Evolutionary conservation across 2,888 invertebrate genomes (phyloP), one percentile per base, ranked within the genome.

Genomic region (Strigamia maritima): DNA sequence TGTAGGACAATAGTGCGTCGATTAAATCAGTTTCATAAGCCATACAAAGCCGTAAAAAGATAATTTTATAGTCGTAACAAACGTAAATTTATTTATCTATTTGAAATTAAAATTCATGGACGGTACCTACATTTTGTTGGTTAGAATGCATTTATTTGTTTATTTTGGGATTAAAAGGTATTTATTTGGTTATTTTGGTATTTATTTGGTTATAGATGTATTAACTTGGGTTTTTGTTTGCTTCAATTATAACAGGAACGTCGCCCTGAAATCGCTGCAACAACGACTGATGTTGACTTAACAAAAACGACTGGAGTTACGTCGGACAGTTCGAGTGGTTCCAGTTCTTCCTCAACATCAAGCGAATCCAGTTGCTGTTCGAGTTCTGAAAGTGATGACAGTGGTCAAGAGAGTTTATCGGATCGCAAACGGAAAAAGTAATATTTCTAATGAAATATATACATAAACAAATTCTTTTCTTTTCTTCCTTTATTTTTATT

Each of bases 241-340:
- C 10, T 40, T 40, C 1, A 40, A 7, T 12, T 40, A 77, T 80
- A 83, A 31, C 81, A 89, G 87, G 89, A 90, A 82, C 91, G 93
- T 84, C 92, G 94, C 82, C 91, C 93, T 2, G 92, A 93, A 38
- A 86, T 96, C 80, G 94, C 92, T 49, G 89, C 90, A 82, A 85
- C 94, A 77, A 94, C 95, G 3, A 94, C 94, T 83, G 88, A 89
- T 83, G 93, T 97, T 83, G 97, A 97, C 86, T 89, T 96, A 79
- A 92, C 90, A 83, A 90, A 92, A 85, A 91, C 93, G 70, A 95
- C 95, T 0, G 97, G 97, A 19, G 92, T 97, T 77, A 96, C 95
- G 38, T 97, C 97, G 0, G 97, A 98, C 86, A 95, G 95, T 84
- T 96, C 96, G 0, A 95, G 94, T 83, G 94, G 93, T 82, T 91